phyloP scores from a whole-genome alignment of 2,797 vertebrate genomes.

The Sternarchorhynchus goeldii region DNA sequence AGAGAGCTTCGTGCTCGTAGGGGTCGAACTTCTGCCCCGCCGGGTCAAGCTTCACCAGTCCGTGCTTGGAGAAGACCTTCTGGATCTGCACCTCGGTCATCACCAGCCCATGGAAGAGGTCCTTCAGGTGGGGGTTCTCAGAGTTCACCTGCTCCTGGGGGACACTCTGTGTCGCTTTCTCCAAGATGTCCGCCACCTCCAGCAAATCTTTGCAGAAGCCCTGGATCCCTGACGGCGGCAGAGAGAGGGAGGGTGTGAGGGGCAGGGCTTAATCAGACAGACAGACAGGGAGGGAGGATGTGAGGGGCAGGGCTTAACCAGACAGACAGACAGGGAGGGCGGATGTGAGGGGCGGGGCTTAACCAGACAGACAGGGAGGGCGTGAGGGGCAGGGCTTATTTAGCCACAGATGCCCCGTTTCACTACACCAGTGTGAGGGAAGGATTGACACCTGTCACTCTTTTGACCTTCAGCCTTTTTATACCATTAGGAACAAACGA shows the following conservation, averaged over 20 bases:
- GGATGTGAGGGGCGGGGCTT: neutral
- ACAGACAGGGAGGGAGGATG: neutral
- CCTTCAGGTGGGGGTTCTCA: constrained; percentile 93
- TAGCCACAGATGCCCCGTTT: too few relatives aligned
- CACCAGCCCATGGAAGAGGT: constrained; percentile 89
- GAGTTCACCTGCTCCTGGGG: constrained; percentile 87
- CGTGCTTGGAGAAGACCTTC: constrained; percentile 94
- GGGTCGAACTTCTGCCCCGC: constrained; percentile 91
- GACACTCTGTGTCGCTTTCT: constrained; percentile 93
- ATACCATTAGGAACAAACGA: too few relatives aligned
- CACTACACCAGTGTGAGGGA: too few relatives aligned
- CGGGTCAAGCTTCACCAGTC: constrained; percentile 86
- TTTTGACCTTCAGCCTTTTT: too few relatives aligned
- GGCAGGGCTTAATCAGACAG: too few relatives aligned
- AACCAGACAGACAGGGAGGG: neutral
- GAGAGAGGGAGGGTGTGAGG: neutral
- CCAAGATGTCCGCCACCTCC: constrained; percentile 94
- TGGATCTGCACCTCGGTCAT: constrained; percentile 94
- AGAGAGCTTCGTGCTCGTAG: constrained; percentile 94
- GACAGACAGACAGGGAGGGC: neutral
- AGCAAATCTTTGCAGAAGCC: constrained; percentile 96
- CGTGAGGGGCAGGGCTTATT: neutral
- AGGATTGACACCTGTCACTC: too few relatives aligned
- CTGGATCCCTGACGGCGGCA: constrained; percentile 83
- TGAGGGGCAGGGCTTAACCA: neutral